These are phyloP conservation scores for Pseudeuparius sepicola DNA, from an alignment of 2,888 invertebrate species.

Conservation along the genomic window DNA sequence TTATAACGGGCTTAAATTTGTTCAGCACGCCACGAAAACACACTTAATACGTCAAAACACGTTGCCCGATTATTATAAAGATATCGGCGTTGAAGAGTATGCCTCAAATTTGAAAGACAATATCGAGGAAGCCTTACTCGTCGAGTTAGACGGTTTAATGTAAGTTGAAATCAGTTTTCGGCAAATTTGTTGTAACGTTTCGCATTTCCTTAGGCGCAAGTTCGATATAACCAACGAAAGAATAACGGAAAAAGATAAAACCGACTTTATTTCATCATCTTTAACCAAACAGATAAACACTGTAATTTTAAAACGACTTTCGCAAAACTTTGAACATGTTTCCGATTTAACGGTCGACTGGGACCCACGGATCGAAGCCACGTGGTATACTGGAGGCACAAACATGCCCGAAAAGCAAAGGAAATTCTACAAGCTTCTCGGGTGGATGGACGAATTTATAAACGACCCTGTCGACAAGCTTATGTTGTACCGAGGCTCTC, in stretches of 20 bases:
- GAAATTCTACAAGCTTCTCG: constrained; percentile 32
- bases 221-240: constrained; percentile 29
- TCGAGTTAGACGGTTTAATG: constrained; percentile 50
- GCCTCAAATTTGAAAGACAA: constrained; percentile 44
- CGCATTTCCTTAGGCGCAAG: constrained; percentile 30
- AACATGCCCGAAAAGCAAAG: constrained; percentile 43
- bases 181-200: constrained; percentile 6
- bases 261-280: constrained; percentile 42
- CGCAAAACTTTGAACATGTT: constrained; percentile 51
- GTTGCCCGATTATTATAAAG: constrained; percentile 51
- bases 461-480: constrained; percentile 52
- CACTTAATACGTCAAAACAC: constrained; percentile 49
- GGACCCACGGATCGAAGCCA: constrained; percentile 72
- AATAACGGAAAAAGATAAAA: constrained; percentile 31
- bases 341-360: constrained; percentile 56
- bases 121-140: constrained; percentile 54
- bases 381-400: constrained; percentile 75
- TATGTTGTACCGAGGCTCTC: constrained; percentile 61
- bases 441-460: constrained; percentile 39
- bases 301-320: constrained; percentile 50
- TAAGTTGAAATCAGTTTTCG: constrained; percentile 31
- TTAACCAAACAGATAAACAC: constrained; percentile 62
- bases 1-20: constrained; percentile 58
- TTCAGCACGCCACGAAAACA: constrained; percentile 71
- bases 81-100: constrained; percentile 36